Percentiles rank a stretch among this genome's conserved stretches.
phyloP scores from a whole-genome alignment of 2,113 vertebrate species.

The Bothrops jararaca region DNA sequence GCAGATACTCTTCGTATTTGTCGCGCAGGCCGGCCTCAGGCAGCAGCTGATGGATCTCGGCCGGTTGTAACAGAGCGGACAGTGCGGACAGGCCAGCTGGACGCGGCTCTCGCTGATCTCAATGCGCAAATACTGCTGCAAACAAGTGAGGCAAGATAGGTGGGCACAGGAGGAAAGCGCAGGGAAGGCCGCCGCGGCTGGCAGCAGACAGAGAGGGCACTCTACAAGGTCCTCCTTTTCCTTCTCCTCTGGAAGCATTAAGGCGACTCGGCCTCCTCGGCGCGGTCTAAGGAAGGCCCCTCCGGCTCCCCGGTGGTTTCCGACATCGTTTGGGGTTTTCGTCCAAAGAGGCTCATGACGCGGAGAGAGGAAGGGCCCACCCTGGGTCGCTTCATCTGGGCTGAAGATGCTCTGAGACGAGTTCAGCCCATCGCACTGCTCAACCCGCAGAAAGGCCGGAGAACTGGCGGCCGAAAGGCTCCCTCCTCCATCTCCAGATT shows the following conservation, averaged over 20 bases:
- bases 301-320: background rate
- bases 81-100: constrained; percentile 78
- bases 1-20: constrained; percentile 81
- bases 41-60: constrained; percentile 74
- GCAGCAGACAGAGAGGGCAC: constrained; percentile 82
- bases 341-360: constrained; percentile 57
- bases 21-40: constrained; percentile 74
- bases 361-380: constrained; percentile 63
- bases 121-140: constrained; percentile 77
- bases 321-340: background rate
- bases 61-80: constrained; percentile 70
- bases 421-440: background rate
- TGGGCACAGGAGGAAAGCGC: constrained; percentile 75
- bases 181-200: constrained; percentile 77
- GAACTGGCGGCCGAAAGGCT: background rate
- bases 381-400: constrained; percentile 75
- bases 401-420: background rate
- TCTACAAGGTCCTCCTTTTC: fast-evolving
- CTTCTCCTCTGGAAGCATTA: background rate
- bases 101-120: constrained; percentile 81
- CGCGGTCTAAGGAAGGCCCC: background rate
- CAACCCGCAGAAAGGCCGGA: background rate
- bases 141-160: constrained; percentile 75
- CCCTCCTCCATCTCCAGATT: background rate
- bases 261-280: background rate